These are phyloP conservation scores for Spisula solida DNA, from an alignment of 2,888 invertebrate genomes.

Conservation along the genomic window DNA sequence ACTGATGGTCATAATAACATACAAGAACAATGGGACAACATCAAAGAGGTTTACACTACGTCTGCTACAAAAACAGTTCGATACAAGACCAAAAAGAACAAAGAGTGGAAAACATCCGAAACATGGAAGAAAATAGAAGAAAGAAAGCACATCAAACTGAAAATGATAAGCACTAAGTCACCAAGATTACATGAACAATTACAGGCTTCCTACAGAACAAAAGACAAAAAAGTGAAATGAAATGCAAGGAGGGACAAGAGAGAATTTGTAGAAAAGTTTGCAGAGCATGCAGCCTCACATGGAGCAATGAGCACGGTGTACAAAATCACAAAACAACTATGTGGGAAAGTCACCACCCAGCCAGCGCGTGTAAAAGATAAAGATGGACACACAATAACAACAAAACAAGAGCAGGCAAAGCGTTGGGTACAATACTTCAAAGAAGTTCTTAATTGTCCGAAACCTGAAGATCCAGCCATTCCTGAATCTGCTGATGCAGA, in stretches of 20 bases:
- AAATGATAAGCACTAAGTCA: not conserved
- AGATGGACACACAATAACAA: too few species aligned
- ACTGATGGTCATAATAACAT: too few species aligned
- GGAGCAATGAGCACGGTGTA: not conserved
- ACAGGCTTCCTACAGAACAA: not conserved
- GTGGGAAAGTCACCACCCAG: too few species aligned
- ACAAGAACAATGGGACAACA: too few species aligned
- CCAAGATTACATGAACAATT: slow-evolving; percentile 19
- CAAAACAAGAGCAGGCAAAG: not conserved
- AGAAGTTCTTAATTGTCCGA: not conserved
- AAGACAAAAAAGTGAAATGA: slow-evolving; percentile 38
- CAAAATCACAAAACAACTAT: not conserved
- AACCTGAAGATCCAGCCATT: not conserved
- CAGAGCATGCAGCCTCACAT: not conserved
- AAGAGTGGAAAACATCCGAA: slow-evolving; percentile 25
- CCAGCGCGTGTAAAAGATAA: too few species aligned
- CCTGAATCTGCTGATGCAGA: not conserved
- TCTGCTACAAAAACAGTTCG: slow-evolving; percentile 9
- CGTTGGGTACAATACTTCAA: not conserved
- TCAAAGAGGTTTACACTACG: not conserved
- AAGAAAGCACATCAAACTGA: not conserved
- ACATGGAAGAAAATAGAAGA: slow-evolving; percentile 34
- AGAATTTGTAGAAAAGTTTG: not conserved
- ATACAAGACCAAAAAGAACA: not conserved
- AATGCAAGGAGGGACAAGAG: not conserved